A percentile compares a stretch with the other conserved stretches of the same genome.
Conservation (phyloP, 2,113 vertebrate species). For the Rhombomys opimus region DNA sequence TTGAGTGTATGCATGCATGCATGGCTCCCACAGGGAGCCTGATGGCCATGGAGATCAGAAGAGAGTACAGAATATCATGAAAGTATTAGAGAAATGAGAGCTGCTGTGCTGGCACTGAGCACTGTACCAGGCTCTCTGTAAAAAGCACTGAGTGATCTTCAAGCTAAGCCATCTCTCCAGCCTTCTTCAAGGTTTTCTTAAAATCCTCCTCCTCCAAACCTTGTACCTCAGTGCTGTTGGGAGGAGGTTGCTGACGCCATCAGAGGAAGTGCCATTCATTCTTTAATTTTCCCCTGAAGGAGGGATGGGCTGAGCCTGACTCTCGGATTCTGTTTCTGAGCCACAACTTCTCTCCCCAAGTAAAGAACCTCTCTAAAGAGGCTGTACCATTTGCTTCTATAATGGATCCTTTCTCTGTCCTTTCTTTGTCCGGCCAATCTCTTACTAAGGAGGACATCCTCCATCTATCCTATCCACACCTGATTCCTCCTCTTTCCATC, state of each 20-base stretch:
- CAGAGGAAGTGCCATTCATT: neutral
- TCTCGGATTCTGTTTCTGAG: neutral
- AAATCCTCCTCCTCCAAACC: neutral
- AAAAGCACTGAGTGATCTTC: neutral
- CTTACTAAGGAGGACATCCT: neutral
- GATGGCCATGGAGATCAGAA: neutral
- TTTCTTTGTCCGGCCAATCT: neutral
- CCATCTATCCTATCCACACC: no score
- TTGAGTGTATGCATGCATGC: neutral
- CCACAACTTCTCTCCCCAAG: neutral
- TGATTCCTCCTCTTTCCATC: neutral
- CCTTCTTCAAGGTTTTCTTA: neutral
- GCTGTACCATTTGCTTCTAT: neutral
- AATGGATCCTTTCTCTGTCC: neutral
- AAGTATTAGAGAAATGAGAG: neutral
- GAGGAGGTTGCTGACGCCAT: neutral
- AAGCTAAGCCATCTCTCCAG: neutral
- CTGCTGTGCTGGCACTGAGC: neutral
- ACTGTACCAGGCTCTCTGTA: neutral
- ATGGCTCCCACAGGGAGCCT: neutral
- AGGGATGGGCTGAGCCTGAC: neutral
- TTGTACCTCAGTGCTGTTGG: neutral
- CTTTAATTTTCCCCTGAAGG: neutral
- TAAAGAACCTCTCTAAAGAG: neutral
- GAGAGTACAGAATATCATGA: neutral